Conservation (phyloP, 2,797 vertebrate genomes). For the Paratrypauchen microcephalus region DNA sequence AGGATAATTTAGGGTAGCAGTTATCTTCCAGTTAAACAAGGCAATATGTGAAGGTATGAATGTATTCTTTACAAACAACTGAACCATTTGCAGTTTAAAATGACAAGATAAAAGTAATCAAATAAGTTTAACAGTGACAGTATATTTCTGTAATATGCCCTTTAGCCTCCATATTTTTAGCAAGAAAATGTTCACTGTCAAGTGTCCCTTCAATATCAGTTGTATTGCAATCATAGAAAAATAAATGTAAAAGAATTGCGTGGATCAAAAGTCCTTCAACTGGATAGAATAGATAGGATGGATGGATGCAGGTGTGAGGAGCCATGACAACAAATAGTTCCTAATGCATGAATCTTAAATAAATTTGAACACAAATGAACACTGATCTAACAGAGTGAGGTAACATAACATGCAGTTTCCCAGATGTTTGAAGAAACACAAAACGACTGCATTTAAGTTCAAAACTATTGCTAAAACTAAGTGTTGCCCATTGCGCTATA, state of each 20-base stretch:
- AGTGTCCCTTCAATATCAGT: constrained; percentile 43
- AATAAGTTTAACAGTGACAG: neutral
- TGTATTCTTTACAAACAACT: neutral
- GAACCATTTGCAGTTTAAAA: neutral
- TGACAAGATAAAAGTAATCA: too few species aligned
- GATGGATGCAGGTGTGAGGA: constrained; percentile 76
- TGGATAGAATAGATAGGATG: constrained; percentile 66
- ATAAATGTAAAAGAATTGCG: constrained; percentile 76
- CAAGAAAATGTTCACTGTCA: constrained; percentile 55
- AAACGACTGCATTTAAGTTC: neutral
- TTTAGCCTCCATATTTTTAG: constrained; percentile 35
- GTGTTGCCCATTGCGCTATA: constrained; percentile 57
- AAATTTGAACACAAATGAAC: constrained; percentile 48
- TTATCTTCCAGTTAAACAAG: too few species aligned
- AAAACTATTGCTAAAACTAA: constrained; percentile 49
- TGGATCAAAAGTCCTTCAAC: constrained; percentile 65
- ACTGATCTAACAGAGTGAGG: constrained; percentile 65
- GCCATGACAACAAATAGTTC: constrained; percentile 49
- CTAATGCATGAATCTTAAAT: constrained; percentile 47
- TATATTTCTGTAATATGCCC: neutral
- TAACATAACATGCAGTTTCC: constrained; percentile 46
- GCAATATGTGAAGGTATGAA: too few species aligned
- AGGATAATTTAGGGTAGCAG: too few species aligned
- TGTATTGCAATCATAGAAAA: constrained; percentile 65
- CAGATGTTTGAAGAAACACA: constrained; percentile 21